Evolutionary conservation across 2,888 invertebrate genomes (phyloP).

Genomic region (Leptinotarsa juncta): DNA sequence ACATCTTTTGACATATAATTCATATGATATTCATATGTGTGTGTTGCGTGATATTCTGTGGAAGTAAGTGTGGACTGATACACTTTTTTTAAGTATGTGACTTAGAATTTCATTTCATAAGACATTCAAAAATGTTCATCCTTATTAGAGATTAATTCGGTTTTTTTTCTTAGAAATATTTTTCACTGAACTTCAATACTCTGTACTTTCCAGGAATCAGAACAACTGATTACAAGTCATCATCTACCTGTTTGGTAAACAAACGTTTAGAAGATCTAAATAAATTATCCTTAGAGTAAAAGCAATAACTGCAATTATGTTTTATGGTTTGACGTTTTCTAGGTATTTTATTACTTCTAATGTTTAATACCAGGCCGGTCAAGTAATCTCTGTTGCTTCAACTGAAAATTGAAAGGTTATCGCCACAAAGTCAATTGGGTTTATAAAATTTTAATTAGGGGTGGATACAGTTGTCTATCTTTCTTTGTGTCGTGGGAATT

Average conservation of each 20-base stretch:
- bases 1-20: too few relatives aligned
- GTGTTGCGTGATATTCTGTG: too few relatives aligned
- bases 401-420: not conserved
- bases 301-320: not conserved
- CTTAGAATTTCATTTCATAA: too few relatives aligned
- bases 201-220: not conserved
- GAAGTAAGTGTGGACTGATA: too few relatives aligned
- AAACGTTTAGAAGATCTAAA: not conserved
- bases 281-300: not conserved
- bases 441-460: not conserved
- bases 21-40: too few relatives aligned
- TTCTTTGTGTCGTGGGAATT: too few relatives aligned
- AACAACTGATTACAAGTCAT: not conserved
- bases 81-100: too few relatives aligned
- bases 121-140: too few relatives aligned
- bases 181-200: not conserved
- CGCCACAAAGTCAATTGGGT: slow-evolving; percentile 10
- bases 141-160: too few relatives aligned
- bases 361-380: not conserved
- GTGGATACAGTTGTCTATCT: too few relatives aligned
- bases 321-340: not conserved
- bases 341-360: not conserved
- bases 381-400: not conserved
- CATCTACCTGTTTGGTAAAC: slow-evolving; percentile 8
- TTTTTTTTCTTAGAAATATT: too few relatives aligned